Conservation (phyloP, 2,888 invertebrate species). For the Rhabditoides inermis region DNA sequence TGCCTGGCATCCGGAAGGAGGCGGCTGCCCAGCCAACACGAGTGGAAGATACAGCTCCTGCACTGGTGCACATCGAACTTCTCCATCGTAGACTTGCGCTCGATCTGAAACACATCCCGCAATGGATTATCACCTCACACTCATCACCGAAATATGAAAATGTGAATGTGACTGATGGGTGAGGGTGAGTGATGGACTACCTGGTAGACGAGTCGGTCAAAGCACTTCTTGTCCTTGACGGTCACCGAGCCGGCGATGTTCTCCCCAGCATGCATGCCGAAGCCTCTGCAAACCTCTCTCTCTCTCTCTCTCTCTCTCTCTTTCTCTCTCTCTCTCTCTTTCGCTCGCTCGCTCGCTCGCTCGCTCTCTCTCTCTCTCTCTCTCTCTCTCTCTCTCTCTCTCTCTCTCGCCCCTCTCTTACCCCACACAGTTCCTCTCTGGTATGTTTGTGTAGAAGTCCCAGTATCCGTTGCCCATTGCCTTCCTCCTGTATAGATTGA, state of each 20-base stretch:
- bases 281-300: slow-evolving; percentile 36
- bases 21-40: slow-evolving; percentile 48
- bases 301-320: not conserved
- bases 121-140: no score
- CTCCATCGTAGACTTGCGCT: slow-evolving; percentile 43
- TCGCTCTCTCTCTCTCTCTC: no score
- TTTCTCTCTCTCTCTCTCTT: no score
- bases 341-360: no score
- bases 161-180: no score
- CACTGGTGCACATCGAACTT: slow-evolving; percentile 50
- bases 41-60: slow-evolving; percentile 49
- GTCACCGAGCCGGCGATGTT: slow-evolving; percentile 50
- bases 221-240: slow-evolving; percentile 49
- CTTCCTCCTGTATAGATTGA: slow-evolving; percentile 45
- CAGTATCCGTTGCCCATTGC: slow-evolving; percentile 48
- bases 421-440: slow-evolving; percentile 50
- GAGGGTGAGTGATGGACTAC: slow-evolving; percentile 11
- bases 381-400: not conserved
- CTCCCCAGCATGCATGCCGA: slow-evolving; percentile 49
- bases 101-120: slow-evolving; percentile 21
- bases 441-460: slow-evolving; percentile 51
- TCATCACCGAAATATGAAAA: no score
- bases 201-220: slow-evolving; percentile 47
- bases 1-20: slow-evolving; percentile 40
- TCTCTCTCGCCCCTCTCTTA: no score